Evolutionary conservation across 2,888 invertebrate species (phyloP), one percentile per base, ranked within the genome.

Genomic region (Nemoura dubitans): DNA sequence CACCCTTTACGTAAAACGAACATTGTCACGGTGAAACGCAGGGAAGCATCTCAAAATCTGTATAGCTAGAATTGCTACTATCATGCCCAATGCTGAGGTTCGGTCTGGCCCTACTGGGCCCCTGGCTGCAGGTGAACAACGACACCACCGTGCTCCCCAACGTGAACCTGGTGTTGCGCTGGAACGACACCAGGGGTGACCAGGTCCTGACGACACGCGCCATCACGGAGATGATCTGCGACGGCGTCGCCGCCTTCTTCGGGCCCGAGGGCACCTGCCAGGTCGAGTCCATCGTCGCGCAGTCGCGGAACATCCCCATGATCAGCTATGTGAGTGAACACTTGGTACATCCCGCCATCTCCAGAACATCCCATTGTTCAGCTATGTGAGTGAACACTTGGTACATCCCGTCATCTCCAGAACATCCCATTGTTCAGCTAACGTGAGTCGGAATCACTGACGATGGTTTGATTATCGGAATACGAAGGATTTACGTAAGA

Each of bases 341-440:
- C 59, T n/a, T n/a, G n/a, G n/a, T n/a, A n/a, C 27, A 6, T 21
- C 82, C 86, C 0, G 2, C 77, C n/a, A n/a, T n/a, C n/a, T n/a
- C n/a, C 95, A 97, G 91, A 98, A 98, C 93, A 94, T 98, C 90
- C 98, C 98, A 87, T 98, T 99, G 97, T 97, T 99, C 92, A 97
- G 98, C 91, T 98, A 98, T 92, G 98, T 98, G 92, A 96, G 98
- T 95, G 89, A 36, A 21, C 10, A 59, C 59, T n/a, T n/a, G n/a
- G n/a, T n/a, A n/a, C 27, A 6, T 21, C 82, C 86, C 0, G 2
- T 76, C n/a, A n/a, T n/a, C n/a, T n/a, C n/a, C 95, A 97, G 91
- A 98, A 98, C 93, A 94, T 98, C 90, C 98, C 98, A 87, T 98
- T 99, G 97, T 97, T 99, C 92, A 97, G 98, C 91, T 98, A n/a